phyloP scores from a whole-genome alignment of 2,113 vertebrate genomes.

The Entomyzon cyanotis region DNA sequence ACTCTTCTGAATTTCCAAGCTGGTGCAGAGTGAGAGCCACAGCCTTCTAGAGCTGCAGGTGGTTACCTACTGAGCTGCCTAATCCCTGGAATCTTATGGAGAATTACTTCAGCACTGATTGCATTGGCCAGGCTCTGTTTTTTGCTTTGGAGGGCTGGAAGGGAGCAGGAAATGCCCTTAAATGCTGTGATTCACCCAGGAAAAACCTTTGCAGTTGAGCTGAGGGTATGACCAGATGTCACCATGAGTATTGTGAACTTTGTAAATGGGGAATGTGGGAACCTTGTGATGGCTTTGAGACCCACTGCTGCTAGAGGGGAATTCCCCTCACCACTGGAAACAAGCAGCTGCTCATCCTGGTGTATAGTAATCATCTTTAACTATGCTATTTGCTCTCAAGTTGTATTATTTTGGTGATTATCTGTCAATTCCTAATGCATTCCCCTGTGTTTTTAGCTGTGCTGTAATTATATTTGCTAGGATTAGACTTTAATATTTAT shows the following conservation, averaged over 20 bases:
- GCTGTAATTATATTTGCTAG: slow-evolving; percentile 15
- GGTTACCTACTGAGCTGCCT: background rate
- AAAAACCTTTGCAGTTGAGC: background rate
- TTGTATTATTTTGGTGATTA: background rate
- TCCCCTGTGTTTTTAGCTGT: background rate
- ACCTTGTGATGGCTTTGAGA: background rate
- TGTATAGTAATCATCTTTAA: background rate
- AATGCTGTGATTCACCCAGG: background rate
- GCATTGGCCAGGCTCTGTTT: background rate
- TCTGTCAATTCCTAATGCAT: background rate
- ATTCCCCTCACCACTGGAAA: background rate
- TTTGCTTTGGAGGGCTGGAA: background rate
- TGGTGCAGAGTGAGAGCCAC: background rate
- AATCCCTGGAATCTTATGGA: background rate
- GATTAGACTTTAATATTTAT: background rate
- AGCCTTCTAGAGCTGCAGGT: background rate
- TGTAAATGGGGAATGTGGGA: background rate
- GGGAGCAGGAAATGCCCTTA: background rate
- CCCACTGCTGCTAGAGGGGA: background rate
- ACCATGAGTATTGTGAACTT: background rate
- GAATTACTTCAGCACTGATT: background rate
- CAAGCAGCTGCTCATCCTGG: background rate
- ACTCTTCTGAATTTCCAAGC: background rate
- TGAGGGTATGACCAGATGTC: background rate
- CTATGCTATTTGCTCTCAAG: background rate